These are phyloP conservation scores for Entelurus aequoreus DNA, from an alignment of 2,113 vertebrate genomes.

Conservation along the genomic window DNA sequence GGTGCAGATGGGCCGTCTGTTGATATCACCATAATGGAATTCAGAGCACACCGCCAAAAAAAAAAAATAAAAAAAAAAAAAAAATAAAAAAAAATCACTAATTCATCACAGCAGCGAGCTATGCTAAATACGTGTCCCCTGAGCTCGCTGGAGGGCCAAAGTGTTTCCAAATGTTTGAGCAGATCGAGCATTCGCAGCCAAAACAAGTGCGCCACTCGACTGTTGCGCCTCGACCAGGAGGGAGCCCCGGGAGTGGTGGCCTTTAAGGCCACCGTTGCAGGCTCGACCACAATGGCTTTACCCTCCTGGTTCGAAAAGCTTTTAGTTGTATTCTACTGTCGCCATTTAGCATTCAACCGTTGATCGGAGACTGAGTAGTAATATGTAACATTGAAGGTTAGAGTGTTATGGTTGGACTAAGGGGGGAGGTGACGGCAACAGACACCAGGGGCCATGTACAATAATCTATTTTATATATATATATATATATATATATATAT, in stretches of 20 bases:
- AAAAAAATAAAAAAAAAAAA: no score
- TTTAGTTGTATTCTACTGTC: neutral
- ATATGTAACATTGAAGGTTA: no score
- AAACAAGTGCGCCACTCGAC: constrained; percentile 36
- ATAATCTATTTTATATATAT: no score
- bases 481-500: no score
- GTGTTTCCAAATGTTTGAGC: constrained; percentile 53
- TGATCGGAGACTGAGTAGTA: no score
- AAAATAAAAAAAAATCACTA: constrained; percentile 45
- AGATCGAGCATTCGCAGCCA: constrained; percentile 41
- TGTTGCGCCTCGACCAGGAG: constrained; percentile 36
- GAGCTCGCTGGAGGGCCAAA: constrained; percentile 32
- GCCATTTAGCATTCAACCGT: no score
- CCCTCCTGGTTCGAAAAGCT: constrained; percentile 26
- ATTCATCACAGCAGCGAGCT: constrained; percentile 55
- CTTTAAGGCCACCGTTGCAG: constrained; percentile 14
- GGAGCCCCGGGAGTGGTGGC: constrained; percentile 1
- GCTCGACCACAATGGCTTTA: constrained; percentile 20
- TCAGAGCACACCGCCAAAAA: constrained; percentile 40
- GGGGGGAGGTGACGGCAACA: no score
- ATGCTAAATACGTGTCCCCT: constrained; percentile 54
- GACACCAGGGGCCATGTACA: no score
- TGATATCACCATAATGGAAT: constrained; percentile 57
- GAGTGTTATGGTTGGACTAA: no score
- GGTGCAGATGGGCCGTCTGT: constrained; percentile 44